These are phyloP conservation scores for Dipodomys merriami DNA, from an alignment of 2,113 vertebrate species.

Conservation along the genomic window DNA sequence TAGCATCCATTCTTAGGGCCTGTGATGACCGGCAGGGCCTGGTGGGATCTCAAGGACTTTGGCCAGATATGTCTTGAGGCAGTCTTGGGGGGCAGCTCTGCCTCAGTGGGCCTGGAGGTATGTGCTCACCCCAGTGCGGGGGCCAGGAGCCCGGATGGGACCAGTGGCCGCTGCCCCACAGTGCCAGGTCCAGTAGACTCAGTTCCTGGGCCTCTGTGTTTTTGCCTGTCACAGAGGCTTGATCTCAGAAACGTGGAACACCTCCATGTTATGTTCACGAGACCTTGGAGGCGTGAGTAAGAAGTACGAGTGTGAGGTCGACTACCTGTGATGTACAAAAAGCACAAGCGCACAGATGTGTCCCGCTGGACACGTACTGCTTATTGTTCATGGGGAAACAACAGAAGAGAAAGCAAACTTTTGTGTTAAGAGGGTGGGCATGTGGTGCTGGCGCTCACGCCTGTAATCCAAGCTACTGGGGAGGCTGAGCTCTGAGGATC, in stretches of 20 bases:
- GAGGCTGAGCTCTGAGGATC: too few species aligned
- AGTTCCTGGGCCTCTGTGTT: not conserved
- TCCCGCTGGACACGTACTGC: not conserved
- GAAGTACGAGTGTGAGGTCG: not conserved
- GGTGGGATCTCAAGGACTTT: not conserved
- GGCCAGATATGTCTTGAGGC: not conserved
- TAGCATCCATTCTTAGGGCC: not conserved
- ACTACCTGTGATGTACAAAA: not conserved
- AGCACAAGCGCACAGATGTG: too few species aligned
- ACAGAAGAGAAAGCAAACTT: not conserved
- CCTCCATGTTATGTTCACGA: accelerated
- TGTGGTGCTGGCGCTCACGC: too few species aligned
- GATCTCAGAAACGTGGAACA: not conserved
- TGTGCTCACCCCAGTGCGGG: accelerated
- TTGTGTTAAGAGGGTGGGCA: not conserved
- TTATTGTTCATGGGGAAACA: not conserved
- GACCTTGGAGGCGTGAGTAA: not conserved
- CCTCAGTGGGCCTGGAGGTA: not conserved
- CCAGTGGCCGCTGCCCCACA: accelerated
- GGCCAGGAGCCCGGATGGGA: not conserved
- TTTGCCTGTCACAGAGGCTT: not conserved
- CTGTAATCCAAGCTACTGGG: too few species aligned
- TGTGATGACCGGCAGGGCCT: not conserved
- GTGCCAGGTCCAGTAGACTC: too few species aligned
- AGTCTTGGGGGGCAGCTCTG: not conserved